Conservation (phyloP, 2,888 invertebrate species). For the Hyles lineata region DNA sequence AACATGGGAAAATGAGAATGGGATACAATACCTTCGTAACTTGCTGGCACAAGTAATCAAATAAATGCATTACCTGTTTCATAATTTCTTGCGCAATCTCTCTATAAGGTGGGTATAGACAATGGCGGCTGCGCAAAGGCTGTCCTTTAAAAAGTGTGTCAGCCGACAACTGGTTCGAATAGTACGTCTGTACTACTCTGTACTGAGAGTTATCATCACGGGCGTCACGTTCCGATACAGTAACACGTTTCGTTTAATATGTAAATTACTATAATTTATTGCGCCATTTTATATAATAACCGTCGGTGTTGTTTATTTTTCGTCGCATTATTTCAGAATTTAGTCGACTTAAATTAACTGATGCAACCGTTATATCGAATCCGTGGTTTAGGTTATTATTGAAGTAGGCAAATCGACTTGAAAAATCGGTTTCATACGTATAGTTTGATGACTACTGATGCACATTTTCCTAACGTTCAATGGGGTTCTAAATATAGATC, state of each 20-base stretch:
- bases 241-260: slow-evolving; percentile 13
- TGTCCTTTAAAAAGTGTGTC: slow-evolving; percentile 78
- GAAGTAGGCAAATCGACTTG: too few relatives aligned
- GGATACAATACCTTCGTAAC: not conserved
- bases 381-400: too few relatives aligned
- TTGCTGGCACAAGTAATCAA: slow-evolving; percentile 34
- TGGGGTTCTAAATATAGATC: too few relatives aligned
- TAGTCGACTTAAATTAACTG: not conserved
- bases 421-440: too few relatives aligned
- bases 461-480: too few relatives aligned
- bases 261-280: slow-evolving; percentile 6
- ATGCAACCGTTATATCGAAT: too few relatives aligned
- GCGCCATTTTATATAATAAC: not conserved
- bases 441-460: too few relatives aligned
- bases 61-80: slow-evolving; percentile 46
- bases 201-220: slow-evolving; percentile 1
- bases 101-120: slow-evolving; percentile 56
- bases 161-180: slow-evolving; percentile 61
- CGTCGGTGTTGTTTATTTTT: not conserved
- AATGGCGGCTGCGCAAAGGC: slow-evolving; percentile 66
- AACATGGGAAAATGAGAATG: too few relatives aligned
- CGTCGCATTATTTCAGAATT: not conserved
- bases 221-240: slow-evolving; percentile 7
- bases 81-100: slow-evolving; percentile 57
- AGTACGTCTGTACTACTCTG: not conserved